A percentile compares a stretch with the other conserved stretches of the same genome.
phyloP scores from a whole-genome alignment of 1,140 invertebrate genomes.

The Oryzaephilus surinamensis region DNA sequence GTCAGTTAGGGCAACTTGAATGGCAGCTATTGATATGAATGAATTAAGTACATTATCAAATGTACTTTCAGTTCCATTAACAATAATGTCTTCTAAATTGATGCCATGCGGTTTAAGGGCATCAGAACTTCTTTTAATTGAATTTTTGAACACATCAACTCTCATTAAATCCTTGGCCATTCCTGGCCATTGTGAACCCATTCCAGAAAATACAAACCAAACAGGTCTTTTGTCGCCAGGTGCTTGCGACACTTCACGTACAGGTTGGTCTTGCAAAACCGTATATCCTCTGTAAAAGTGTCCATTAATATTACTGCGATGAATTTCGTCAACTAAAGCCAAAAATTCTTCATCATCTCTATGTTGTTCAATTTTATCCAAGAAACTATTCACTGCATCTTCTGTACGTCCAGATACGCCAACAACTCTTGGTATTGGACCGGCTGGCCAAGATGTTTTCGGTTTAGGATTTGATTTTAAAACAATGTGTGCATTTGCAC shows the following conservation, averaged over 20 bases:
- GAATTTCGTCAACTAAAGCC: conserved; percentile 63
- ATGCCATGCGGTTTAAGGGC: conserved; percentile 65
- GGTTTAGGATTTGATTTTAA: conserved; percentile 68
- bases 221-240: conserved; percentile 59
- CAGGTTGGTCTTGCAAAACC: conserved; percentile 44
- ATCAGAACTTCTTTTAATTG: conserved; percentile 64
- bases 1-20: conserved; percentile 90
- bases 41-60: conserved; percentile 78
- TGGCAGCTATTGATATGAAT: conserved; percentile 88
- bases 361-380: conserved; percentile 50
- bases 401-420: conserved; percentile 76
- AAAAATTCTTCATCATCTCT: conserved; percentile 64
- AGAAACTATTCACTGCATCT: conserved; percentile 58
- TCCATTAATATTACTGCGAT: conserved; percentile 53
- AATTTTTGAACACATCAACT: conserved; percentile 67
- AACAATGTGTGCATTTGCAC: conserved; percentile 88
- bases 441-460: conserved; percentile 45
- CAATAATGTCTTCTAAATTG: conserved; percentile 72
- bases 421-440: conserved; percentile 57
- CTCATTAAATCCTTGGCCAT: conserved; percentile 81
- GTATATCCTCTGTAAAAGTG: conserved; percentile 70
- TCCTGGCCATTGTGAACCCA: conserved; percentile 93
- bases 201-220: conserved; percentile 92
- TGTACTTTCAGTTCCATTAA: conserved; percentile 59
- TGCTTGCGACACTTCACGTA: conserved; percentile 23